A percentile compares a stretch with the other conserved stretches of the same genome.
These are phyloP conservation scores for Pandemis corylana DNA, from an alignment of 2,888 invertebrate species.

Conservation along the genomic window DNA sequence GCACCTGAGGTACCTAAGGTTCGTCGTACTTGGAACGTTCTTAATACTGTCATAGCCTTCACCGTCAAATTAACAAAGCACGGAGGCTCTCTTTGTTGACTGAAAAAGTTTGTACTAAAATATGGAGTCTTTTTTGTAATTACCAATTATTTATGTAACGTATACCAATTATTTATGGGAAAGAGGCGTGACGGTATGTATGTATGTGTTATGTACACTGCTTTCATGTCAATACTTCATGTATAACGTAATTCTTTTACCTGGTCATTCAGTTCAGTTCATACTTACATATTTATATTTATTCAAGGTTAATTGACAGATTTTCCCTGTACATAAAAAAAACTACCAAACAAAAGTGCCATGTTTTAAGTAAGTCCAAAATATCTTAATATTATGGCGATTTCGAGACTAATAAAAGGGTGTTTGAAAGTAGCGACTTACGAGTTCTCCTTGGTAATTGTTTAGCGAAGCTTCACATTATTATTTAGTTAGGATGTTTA, in stretches of 20 bases:
- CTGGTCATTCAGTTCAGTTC: too few species aligned
- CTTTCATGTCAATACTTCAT: too few species aligned
- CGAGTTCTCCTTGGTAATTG: background rate
- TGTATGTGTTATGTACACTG: background rate
- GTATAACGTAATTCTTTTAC: too few species aligned
- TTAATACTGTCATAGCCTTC: background rate
- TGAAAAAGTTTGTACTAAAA: background rate
- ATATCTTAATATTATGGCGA: background rate
- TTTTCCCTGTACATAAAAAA: background rate
- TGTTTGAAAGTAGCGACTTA: background rate
- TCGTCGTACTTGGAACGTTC: background rate
- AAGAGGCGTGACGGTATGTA: too few species aligned
- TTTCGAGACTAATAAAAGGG: background rate
- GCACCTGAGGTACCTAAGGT: background rate
- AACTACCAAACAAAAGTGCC: background rate
- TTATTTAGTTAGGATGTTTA: conserved; percentile 6
- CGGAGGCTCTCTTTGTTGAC: background rate
- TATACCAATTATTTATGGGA: background rate
- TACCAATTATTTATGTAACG: background rate
- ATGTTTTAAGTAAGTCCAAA: background rate
- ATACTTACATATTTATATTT: too few species aligned
- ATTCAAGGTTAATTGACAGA: background rate
- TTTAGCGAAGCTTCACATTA: background rate
- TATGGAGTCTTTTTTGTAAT: too few species aligned
- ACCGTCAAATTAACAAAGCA: background rate